Base-by-base conservation (phyloP, 2,797 vertebrate genomes). In the Falco novaeseelandiae region DNA sequence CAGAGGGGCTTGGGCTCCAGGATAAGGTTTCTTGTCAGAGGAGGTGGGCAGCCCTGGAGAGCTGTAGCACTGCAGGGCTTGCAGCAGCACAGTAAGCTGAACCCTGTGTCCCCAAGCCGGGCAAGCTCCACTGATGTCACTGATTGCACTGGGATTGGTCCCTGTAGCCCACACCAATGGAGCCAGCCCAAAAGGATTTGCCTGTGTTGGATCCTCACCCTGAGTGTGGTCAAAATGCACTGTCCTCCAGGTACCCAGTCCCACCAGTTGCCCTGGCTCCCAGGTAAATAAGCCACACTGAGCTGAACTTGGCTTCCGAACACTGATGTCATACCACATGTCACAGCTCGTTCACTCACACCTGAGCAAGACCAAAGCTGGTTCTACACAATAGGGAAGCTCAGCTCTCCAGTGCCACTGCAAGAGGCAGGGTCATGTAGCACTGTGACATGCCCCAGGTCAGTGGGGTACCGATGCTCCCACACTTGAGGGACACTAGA, bases 1-100 rank as follows among this genome's bases (percentile, higher is more conserved):
- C 87, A 80, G 92, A 93, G 96, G 84, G 74, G 40, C 49, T 69
- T 89, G 63, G 63, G 87, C 90, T 94, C 65, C 84, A 71, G 84
- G 87, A 70, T 96, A 85, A 44, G 23, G 55, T 97, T 96, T 94
- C 95, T 52, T 16, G 22, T 72, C 81, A 66, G 55, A 84, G 74
- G 51, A 85, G 74, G 79, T 62, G 73, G 61, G 51, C 66, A 83
- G 66, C 40, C 36, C 81, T 48, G 61, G 62, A 42, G 23, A 62
- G 48, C 52, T 40, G 63, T 14, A 82, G 78, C 81, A 18, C 38
- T 29, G 76, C 26, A 32, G 18, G 49, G 59, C 65, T 73, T 36
- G 23, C 48, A 63, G 73, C 58, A 49, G 44, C 77, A 67, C 38
- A 32, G 51, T 8, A 38, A 48, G 49, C 10, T 93, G 48, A 93